Evolutionary conservation across 2,888 invertebrate genomes (phyloP).

Genomic region (Oscheius sp.): DNA sequence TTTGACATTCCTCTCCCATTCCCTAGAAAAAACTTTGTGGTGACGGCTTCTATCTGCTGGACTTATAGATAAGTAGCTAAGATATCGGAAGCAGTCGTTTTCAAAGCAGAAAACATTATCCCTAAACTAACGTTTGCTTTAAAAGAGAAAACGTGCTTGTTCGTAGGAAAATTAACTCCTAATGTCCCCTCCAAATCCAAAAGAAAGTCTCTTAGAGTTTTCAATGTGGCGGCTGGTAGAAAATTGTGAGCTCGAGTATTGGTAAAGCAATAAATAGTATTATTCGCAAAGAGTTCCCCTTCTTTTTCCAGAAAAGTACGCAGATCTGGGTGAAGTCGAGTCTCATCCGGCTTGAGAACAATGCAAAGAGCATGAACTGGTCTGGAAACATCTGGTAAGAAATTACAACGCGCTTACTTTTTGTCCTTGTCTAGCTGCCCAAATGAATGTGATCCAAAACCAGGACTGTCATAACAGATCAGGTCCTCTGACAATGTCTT

Average conservation of each 20-base stretch:
- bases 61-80: background rate
- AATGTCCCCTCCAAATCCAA: background rate
- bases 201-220: background rate
- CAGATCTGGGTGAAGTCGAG: conserved; percentile 42
- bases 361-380: conserved; percentile 48
- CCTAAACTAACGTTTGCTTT: background rate
- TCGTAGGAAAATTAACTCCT: background rate
- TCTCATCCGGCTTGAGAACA: conserved; percentile 47
- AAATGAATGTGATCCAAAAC: too few relatives aligned
- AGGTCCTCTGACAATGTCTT: too few relatives aligned
- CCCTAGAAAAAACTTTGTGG: background rate
- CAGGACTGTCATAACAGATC: too few relatives aligned
- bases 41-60: background rate
- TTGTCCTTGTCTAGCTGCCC: too few relatives aligned
- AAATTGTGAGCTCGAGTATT: conserved; percentile 38
- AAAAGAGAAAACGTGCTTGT: background rate
- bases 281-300: conserved; percentile 49
- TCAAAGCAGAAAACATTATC: background rate
- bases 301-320: conserved; percentile 59
- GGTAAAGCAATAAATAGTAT: conserved; percentile 63
- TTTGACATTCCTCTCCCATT: background rate
- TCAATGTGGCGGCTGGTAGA: background rate
- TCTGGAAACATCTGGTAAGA: background rate
- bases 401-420: too few relatives aligned
- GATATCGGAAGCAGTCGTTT: conserved; percentile 18